These are phyloP conservation scores for Taxidea taxus DNA, from an alignment of 2,113 vertebrate genomes.

Conservation along the genomic window DNA sequence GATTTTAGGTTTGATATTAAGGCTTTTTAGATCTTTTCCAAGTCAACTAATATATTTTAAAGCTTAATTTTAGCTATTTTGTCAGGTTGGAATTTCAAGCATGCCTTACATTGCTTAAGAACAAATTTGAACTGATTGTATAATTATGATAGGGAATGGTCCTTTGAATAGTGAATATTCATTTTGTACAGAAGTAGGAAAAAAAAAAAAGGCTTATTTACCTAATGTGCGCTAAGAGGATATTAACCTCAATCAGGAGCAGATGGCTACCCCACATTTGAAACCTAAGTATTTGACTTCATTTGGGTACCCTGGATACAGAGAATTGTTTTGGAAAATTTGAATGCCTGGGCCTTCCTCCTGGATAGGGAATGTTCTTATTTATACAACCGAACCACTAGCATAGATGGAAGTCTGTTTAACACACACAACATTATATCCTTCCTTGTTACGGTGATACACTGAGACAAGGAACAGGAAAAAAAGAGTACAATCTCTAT, in stretches of 20 bases:
- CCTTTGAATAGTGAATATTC: slow-evolving; percentile 71
- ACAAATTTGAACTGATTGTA: slow-evolving; percentile 69
- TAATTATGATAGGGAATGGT: slow-evolving; percentile 62
- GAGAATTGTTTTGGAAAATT: slow-evolving; percentile 70
- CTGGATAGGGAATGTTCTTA: slow-evolving; percentile 52
- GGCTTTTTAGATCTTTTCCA: not conserved
- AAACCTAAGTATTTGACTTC: slow-evolving; percentile 51
- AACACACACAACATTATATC: not conserved
- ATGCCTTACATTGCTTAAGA: slow-evolving; percentile 47
- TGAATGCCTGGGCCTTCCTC: slow-evolving; percentile 38
- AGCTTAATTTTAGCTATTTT: slow-evolving; percentile 51
- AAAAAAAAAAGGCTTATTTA: slow-evolving; percentile 39
- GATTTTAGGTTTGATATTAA: slow-evolving; percentile 33
- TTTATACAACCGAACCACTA: slow-evolving; percentile 36
- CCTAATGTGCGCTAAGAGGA: slow-evolving; percentile 44
- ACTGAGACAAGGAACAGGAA: not conserved
- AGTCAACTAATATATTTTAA: slow-evolving; percentile 52
- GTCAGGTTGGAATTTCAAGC: slow-evolving; percentile 64
- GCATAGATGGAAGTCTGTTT: not conserved
- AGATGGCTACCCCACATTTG: slow-evolving; percentile 7
- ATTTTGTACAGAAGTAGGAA: slow-evolving; percentile 65
- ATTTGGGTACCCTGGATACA: slow-evolving; percentile 63
- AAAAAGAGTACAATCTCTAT: not conserved
- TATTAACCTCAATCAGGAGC: slow-evolving; percentile 34
- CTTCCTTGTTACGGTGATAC: not conserved